These are phyloP conservation scores for Sthenelais limicola DNA, from an alignment of 2,888 invertebrate genomes.

Conservation along the genomic window DNA sequence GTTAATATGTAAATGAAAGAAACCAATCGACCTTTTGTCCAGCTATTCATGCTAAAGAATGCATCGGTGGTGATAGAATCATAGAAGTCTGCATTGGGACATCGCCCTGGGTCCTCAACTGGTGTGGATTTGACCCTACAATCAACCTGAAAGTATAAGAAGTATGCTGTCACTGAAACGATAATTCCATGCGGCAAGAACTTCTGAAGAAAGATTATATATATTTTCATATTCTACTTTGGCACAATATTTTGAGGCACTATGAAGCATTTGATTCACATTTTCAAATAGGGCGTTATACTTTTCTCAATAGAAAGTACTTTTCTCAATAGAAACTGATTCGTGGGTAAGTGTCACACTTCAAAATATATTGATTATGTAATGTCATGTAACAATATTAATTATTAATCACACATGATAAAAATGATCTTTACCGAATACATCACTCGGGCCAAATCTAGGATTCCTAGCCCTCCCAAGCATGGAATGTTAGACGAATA, in stretches of 20 bases:
- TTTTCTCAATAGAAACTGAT: too few species aligned
- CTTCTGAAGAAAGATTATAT: neutral
- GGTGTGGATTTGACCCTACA: too few species aligned
- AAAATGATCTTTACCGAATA: constrained; percentile 62
- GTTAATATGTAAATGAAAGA: too few species aligned
- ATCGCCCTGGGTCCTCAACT: constrained; percentile 57
- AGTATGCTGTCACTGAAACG: too few species aligned
- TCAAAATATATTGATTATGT: neutral
- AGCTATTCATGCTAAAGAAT: constrained; percentile 56
- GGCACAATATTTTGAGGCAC: neutral
- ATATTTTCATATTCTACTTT: neutral
- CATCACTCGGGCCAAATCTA: constrained; percentile 65
- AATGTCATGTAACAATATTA: too few species aligned
- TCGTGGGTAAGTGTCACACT: neutral
- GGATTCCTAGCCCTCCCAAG: constrained; percentile 59
- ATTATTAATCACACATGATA: too few species aligned
- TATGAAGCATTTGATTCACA: too few species aligned
- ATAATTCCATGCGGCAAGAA: neutral
- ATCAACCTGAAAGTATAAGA: too few species aligned
- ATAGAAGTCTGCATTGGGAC: constrained; percentile 60
- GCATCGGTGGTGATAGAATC: constrained; percentile 65
- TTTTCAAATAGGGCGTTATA: too few species aligned
- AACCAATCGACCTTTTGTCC: constrained; percentile 64
- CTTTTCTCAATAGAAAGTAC: too few species aligned
- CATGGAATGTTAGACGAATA: constrained; percentile 66